Conservation (phyloP, 1,140 invertebrate genomes). For the Eriosoma lanigerum region DNA sequence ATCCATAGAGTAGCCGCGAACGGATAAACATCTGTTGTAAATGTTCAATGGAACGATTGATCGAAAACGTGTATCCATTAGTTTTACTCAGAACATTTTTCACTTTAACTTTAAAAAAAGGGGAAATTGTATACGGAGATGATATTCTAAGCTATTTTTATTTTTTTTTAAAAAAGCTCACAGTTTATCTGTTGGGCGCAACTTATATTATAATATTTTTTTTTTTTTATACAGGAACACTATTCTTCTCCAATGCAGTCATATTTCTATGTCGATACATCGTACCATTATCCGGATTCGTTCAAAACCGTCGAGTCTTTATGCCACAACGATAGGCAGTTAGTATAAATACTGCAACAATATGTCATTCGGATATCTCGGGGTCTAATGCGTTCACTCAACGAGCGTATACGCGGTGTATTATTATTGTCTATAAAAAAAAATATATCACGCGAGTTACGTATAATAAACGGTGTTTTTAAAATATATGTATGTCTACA, state of each 20-base stretch:
- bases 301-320: conserved; percentile 2
- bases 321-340: neutral
- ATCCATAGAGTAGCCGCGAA: neutral
- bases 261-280: conserved; percentile 24
- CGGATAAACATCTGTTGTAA: conserved; percentile 48
- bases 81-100: conserved; percentile 43
- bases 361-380: no score
- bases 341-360: neutral
- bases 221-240: neutral
- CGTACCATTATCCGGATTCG: neutral
- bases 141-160: neutral
- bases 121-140: neutral
- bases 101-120: neutral
- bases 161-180: conserved; percentile 26
- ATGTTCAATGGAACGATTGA: conserved; percentile 27
- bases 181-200: neutral
- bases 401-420: neutral
- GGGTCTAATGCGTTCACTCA: no score
- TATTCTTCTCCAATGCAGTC: conserved; percentile 21
- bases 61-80: conserved; percentile 50
- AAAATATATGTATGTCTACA: neutral
- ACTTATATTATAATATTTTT: conserved; percentile 43
- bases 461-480: neutral
- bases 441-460: neutral
- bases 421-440: neutral